Conservation (phyloP, 2,888 invertebrate species). For the Pterostichus niger region DNA sequence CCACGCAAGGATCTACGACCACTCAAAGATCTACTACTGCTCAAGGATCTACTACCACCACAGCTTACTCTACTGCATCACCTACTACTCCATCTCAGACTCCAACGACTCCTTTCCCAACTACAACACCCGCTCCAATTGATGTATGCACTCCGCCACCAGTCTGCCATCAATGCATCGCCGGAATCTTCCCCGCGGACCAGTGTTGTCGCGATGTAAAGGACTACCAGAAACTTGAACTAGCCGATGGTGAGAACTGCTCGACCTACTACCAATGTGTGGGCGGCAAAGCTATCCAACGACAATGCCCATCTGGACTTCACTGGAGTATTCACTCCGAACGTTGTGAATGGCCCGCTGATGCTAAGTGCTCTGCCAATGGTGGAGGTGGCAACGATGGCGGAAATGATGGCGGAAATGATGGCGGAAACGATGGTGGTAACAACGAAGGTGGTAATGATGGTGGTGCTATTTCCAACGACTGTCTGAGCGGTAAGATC, state of each 20-base stretch:
- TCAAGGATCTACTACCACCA: background rate
- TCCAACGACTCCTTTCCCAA: background rate
- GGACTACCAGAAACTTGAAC: constrained; percentile 60
- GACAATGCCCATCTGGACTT: constrained; percentile 62
- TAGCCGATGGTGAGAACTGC: constrained; percentile 64
- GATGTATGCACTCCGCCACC: constrained; percentile 45
- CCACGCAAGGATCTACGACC: background rate
- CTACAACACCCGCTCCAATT: background rate
- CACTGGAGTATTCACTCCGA: constrained; percentile 60
- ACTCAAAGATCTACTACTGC: background rate
- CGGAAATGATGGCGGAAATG: constrained; percentile 22
- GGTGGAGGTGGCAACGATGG: background rate
- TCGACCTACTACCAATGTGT: constrained; percentile 67
- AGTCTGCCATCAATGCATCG: constrained; percentile 49
- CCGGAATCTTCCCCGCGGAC: constrained; percentile 57
- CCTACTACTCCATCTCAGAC: background rate
- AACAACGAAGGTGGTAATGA: constrained; percentile 6
- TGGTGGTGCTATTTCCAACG: constrained; percentile 9
- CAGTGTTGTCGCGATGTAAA: constrained; percentile 31
- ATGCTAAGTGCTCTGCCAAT: constrained; percentile 51
- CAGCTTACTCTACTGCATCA: background rate
- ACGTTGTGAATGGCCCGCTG: constrained; percentile 64
- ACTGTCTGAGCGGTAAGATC: constrained; percentile 34
- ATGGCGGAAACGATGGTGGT: background rate
- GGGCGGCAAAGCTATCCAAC: constrained; percentile 49